Base-by-base conservation (phyloP, 2,113 vertebrate species). In the Dipodomys stephensi region DNA sequence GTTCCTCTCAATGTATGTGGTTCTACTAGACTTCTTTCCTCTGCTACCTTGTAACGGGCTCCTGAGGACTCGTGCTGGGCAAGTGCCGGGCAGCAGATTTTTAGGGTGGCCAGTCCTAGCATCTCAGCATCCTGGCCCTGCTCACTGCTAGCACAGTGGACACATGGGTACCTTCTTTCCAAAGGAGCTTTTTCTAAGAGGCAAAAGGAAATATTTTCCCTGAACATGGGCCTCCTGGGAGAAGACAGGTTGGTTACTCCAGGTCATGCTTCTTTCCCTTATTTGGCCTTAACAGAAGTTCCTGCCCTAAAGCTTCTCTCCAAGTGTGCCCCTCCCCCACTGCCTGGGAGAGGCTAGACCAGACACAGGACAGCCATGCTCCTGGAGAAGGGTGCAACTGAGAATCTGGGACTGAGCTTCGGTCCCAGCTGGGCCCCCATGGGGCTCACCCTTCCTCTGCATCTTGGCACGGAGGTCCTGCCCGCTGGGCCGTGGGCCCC, bases 361-460 rank as follows among this genome's bases (percentile, higher is more conserved):
- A 53, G 71, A 87, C 35, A 73, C 18, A 81, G 35, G 69, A 65
- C 20, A 72, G 30, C 53, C 46, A 22, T 44, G 79, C 23, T 86
- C 68, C 79, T 5, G 2, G 49, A 85, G 15, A 74, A 91, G 16
- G 67, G 68, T 68, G 13, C 57, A 25, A 35, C 78, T 82, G 74
- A 82, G 89, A 89, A 94, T 32, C 77, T 90, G 71, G 82, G 84
- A 69, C 77, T 92, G 90, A 88, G 90, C 90, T 96, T 72, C 78
- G 28, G 74, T 93, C 88, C 11, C 72, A 83, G 65, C 57, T 93
- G 96, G 90, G 94, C 87, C 89, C 89, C 90, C 76, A 16, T 0
- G 30, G 94, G 90, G 90, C 98, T 98, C 95, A 99, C 99, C 99
- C 98, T 99, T 99, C 97, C 99, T 99, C 96, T 99, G 99, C 99